These are phyloP conservation scores for Conus canariensis DNA, from an alignment of 2,888 invertebrate species.

Conservation along the genomic window DNA sequence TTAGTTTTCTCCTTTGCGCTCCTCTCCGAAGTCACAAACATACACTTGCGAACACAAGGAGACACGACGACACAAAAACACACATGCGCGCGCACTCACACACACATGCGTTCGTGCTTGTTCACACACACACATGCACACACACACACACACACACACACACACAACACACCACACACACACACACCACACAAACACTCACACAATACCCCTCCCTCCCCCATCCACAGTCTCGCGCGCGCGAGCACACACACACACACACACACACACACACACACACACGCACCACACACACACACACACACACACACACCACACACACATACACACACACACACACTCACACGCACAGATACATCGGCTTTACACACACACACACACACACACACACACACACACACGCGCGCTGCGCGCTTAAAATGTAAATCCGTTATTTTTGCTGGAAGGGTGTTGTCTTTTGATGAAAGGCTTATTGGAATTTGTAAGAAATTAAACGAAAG, in stretches of 20 bases:
- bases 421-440: too few species aligned
- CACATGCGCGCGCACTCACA: background rate
- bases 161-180: background rate
- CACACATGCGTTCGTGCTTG: background rate
- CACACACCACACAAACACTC: background rate
- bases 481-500: too few species aligned
- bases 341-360: too few species aligned
- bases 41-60: background rate
- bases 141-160: background rate
- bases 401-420: background rate
- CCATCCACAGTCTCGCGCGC: background rate
- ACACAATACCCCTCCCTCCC: too few species aligned
- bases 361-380: too few species aligned
- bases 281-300: background rate
- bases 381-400: too few species aligned
- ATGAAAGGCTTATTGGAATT: too few species aligned
- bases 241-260: background rate
- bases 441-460: too few species aligned
- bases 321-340: background rate
- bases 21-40: background rate
- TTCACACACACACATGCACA: background rate
- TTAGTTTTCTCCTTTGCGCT: too few species aligned
- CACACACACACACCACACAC: background rate
- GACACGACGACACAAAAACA: background rate
- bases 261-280: background rate